Evolutionary conservation across 2,113 vertebrate genomes (phyloP), one percentile per base, ranked within the genome.

Genomic region (Saimiri boliviensis): DNA sequence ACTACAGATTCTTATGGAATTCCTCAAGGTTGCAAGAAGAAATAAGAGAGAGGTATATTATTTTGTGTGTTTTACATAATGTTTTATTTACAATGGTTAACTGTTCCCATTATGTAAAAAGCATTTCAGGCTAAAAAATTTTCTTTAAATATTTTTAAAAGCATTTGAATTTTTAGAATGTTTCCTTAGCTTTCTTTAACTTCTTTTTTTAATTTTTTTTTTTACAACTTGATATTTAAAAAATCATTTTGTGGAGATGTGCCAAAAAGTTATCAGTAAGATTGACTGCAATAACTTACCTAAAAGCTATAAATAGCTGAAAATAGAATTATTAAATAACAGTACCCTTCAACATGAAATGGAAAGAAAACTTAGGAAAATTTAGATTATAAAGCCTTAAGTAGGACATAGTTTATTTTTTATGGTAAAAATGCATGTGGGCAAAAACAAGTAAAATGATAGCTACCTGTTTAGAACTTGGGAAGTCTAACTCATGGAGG

Each of bases 1-100:
- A 32, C 98, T 99, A 96, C 99, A 99, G 97, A 99, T 99, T 98
- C 99, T 99, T 83, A 99, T 99, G 99, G 99, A 99, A 98, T 99
- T 99, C 95, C 99, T 99, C n/a, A 99, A 99, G 98, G 99, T 99
- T 98, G 99, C 99, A 92, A 99, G 99, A 97, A 99, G 99, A 97
- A 99, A 99, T 99, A 99, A 99, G 97, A 98, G 99, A 99, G 99
- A 99, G 99, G 99, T 99, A 98, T 98, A 85, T 96, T 96, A 89
- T 79, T 96, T 97, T 98, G 13, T 94, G 63, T 96, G 73, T 89
- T 97, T 90, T 97, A 96, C 83, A 63, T 94, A 76, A 42, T 94
- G 47, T 96, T 71, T 82, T 66, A 66, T 2, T 96, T 89, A 92
- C 21, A 96, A 0, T 82, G 96, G 58, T 37, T 94, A 71, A 87